Conservation (phyloP, 2,113 vertebrate genomes). For the Hippotragus niger region DNA sequence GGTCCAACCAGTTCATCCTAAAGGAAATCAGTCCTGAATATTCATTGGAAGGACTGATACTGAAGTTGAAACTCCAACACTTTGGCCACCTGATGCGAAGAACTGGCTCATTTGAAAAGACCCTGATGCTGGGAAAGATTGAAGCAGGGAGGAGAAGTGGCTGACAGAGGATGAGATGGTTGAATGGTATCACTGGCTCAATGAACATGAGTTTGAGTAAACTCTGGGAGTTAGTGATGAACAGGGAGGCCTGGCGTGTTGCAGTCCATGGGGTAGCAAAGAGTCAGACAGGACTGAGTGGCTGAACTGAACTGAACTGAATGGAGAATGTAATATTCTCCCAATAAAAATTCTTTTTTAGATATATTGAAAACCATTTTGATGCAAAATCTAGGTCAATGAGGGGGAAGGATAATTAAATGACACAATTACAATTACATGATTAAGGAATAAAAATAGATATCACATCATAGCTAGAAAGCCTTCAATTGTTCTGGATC, state of each 20-base stretch:
- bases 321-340: neutral
- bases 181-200: neutral
- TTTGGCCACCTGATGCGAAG: neutral
- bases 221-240: neutral
- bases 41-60: neutral
- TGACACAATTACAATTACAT: neutral
- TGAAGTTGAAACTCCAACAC: neutral
- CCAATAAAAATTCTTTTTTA: neutral
- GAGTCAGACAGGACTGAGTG: neutral
- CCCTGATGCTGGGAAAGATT: neutral
- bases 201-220: neutral
- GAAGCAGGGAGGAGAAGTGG: neutral
- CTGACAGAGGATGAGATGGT: neutral
- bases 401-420: neutral
- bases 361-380: neutral
- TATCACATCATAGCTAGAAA: neutral
- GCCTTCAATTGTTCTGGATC: neutral
- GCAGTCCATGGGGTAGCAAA: neutral
- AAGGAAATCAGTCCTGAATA: neutral
- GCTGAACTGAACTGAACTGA: neutral
- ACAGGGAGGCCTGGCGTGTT: neutral
- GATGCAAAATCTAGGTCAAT: neutral
- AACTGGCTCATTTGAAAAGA: neutral
- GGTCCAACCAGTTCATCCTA: neutral
- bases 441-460: neutral